These are phyloP conservation scores for Polyploca ridens DNA, from an alignment of 2,888 invertebrate genomes.

Conservation along the genomic window DNA sequence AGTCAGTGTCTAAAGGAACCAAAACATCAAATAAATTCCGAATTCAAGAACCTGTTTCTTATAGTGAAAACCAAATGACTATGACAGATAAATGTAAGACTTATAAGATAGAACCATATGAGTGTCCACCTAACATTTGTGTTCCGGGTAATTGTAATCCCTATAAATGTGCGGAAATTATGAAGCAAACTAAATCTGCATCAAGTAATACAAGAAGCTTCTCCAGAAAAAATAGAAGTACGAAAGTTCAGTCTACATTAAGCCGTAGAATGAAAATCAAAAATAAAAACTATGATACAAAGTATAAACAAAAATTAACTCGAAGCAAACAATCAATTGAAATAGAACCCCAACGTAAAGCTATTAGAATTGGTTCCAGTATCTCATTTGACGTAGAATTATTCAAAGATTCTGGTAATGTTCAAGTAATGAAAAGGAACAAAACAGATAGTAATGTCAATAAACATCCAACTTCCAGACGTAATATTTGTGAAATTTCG, in stretches of 20 bases:
- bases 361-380: constrained; percentile 18
- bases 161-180: constrained; percentile 31
- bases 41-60: not conserved
- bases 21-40: constrained; percentile 6
- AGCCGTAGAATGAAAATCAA: not conserved
- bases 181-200: constrained; percentile 19
- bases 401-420: constrained; percentile 13
- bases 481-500: not conserved
- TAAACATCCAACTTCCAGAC: not conserved
- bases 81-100: constrained; percentile 26
- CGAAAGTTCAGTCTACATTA: not conserved
- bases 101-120: constrained; percentile 33
- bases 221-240: not conserved
- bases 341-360: not conserved
- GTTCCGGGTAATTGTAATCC: constrained; percentile 43
- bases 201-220: not conserved
- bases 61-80: constrained; percentile 1
- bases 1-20: not conserved
- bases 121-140: constrained; percentile 46
- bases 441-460: constrained; percentile 5
- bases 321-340: not conserved
- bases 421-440: constrained; percentile 9
- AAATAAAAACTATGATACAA: too few species aligned
- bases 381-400: constrained; percentile 22
- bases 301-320: not conserved